phyloP scores from a whole-genome alignment of 2,797 vertebrate genomes.

The Artibeus lituratus region DNA sequence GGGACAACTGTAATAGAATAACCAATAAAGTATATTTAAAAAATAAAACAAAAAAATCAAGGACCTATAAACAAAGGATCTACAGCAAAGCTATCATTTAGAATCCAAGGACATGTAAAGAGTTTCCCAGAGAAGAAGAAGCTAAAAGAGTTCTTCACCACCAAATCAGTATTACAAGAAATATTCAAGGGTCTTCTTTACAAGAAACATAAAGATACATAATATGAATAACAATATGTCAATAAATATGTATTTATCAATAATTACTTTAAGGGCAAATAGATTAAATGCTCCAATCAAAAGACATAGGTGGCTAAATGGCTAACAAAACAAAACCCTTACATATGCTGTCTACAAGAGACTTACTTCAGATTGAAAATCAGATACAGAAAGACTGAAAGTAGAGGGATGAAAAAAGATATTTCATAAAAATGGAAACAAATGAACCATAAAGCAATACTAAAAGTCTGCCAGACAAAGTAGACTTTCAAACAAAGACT shows the following conservation, averaged over 20 bases:
- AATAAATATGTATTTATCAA: background rate
- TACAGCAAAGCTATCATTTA: background rate
- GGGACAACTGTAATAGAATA: too few relatives aligned
- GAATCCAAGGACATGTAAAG: background rate
- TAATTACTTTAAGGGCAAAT: background rate
- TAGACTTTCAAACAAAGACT: background rate
- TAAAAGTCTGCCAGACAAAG: background rate
- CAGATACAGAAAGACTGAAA: background rate
- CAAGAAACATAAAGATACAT: background rate
- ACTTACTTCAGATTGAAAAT: background rate
- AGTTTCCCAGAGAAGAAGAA: background rate
- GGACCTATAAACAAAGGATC: background rate
- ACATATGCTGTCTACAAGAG: background rate
- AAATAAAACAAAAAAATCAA: background rate
- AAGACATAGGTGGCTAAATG: background rate
- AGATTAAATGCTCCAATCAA: background rate
- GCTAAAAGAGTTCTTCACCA: background rate
- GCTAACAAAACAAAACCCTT: background rate
- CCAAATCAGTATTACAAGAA: background rate
- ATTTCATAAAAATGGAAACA: background rate
- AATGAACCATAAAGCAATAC: background rate
- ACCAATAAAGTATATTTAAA: too few relatives aligned
- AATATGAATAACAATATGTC: background rate
- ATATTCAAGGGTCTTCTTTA: background rate
- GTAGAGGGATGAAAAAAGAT: background rate